Base-by-base conservation (phyloP, 2,888 invertebrate genomes). In the Drosophila nigricruria region DNA sequence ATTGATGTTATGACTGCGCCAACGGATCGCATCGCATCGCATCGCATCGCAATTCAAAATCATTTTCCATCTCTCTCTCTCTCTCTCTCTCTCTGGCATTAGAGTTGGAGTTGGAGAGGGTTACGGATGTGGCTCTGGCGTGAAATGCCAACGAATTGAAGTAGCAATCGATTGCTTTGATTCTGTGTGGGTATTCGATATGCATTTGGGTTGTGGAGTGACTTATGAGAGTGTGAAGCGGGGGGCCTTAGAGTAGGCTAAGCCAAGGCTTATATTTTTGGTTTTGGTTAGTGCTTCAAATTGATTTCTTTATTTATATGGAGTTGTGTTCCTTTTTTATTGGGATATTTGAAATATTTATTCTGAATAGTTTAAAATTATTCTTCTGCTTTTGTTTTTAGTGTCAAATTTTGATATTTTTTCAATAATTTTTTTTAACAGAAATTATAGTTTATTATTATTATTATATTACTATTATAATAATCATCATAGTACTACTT, bases 1-100 rank as follows among this genome's bases (percentile, higher is more conserved):
- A 86, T 86, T 88, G 90, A 90, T 86, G 90, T 89, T 77, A 82
- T 88, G 82, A 84, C 82, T 70, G 65, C 65, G 53, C 66, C 75
- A 68, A 72, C 81, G 77, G 68, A 72, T 49, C 30, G 47, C 47
- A 18, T n/a, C 53, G 36, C 53, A 5, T n/a, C 81, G 77, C 64
- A 72, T 49, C 30, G 47, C 47, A 18, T n/a, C 53, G 36, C 53
- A 5, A 47, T 34, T 52, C 23, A 23, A 34, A 34, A 34, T 53
- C 36, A 25, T 25, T 36, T 20, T 23, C 23, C 20, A 27, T 8
- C 30, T 30, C 30, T 5, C 30, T 25, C 3, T 2, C 25, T 25
- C 25, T 25, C 3, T 2, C 25, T 25, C 25, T 25, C 2, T 2
- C 25, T 25, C 25, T 25, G 25, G 25, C 25, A n/a, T n/a, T n/a